Evolutionary conservation across 92 coral and sea anemone species (phyloP).

Genomic region (Blastomussa wellsi): DNA sequence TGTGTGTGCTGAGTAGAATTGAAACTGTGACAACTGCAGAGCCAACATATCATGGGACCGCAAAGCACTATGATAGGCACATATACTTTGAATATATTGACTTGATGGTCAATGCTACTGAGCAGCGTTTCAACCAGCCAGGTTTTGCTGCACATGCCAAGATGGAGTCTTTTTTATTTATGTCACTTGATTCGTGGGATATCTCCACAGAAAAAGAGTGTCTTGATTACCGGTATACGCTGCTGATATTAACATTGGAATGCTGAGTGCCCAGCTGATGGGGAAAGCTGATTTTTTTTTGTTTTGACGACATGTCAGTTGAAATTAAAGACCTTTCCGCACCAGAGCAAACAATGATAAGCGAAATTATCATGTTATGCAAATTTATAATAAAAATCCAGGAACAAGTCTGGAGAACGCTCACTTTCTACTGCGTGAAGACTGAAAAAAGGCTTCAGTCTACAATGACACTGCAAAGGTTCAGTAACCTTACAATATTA

Average conservation of each 20-base stretch:
- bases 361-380: not conserved
- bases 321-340: not conserved
- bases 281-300: too few relatives aligned
- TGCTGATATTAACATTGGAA: slow-evolving; percentile 30
- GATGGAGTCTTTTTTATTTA: slow-evolving; percentile 62
- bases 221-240: slow-evolving; percentile 40
- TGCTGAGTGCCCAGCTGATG: not conserved
- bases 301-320: not conserved
- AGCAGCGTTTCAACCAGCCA: slow-evolving; percentile 69
- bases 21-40: slow-evolving; percentile 19
- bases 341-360: slow-evolving; percentile 9
- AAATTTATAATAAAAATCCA: slow-evolving; percentile 20
- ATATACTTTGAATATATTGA: slow-evolving; percentile 71
- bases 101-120: slow-evolving; percentile 64
- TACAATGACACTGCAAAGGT: slow-evolving; percentile 44
- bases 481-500: slow-evolving; percentile 49
- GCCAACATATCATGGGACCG: slow-evolving; percentile 57
- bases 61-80: slow-evolving; percentile 56
- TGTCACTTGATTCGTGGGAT: slow-evolving; percentile 39
- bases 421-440: slow-evolving; percentile 68
- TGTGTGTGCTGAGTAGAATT: not conserved
- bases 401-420: slow-evolving; percentile 63
- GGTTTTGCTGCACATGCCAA: slow-evolving; percentile 56
- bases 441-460: slow-evolving; percentile 62
- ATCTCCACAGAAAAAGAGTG: slow-evolving; percentile 44